Percentiles rank a stretch among this genome's conserved stretches.
phyloP scores from a whole-genome alignment of 2,797 vertebrate genomes.

The Gadopsis marmoratus region DNA sequence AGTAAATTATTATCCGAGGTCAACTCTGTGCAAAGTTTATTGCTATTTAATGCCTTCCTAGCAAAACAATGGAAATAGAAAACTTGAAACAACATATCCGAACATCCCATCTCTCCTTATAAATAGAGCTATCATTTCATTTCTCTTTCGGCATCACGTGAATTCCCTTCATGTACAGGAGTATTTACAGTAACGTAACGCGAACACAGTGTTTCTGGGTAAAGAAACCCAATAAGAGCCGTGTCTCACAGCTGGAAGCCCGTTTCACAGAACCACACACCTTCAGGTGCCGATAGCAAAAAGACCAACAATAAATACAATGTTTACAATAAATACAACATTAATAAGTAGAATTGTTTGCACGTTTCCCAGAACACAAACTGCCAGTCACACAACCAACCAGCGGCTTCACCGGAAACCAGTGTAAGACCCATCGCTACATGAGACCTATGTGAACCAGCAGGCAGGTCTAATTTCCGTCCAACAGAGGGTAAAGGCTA shows the following conservation, averaged over 20 bases:
- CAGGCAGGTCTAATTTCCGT: conserved; percentile 62
- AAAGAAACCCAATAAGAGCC: conserved; percentile 50
- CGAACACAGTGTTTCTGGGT: conserved; percentile 70
- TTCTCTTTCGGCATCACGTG: conserved; percentile 40
- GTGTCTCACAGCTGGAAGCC: conserved; percentile 72
- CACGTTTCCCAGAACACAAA: conserved; percentile 64
- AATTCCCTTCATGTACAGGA: conserved; percentile 45
- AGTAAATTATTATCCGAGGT: conserved; percentile 62
- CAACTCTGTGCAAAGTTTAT: conserved; percentile 78
- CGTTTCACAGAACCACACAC: conserved; percentile 67
- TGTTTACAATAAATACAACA: conserved; percentile 73
- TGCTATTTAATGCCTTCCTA: conserved; percentile 70
- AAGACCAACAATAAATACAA: conserved; percentile 61
- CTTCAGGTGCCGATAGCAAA: conserved; percentile 35
- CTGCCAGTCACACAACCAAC: conserved; percentile 69
- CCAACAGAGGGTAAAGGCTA: conserved; percentile 59
- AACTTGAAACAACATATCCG: conserved; percentile 22
- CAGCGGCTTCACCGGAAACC: conserved; percentile 73
- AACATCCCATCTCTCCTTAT: conserved; percentile 36
- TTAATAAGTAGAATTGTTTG: conserved; percentile 54
- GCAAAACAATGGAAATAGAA: conserved; percentile 60
- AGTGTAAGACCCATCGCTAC: conserved; percentile 62
- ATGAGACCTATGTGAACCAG: conserved; percentile 71
- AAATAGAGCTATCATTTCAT: conserved; percentile 60
- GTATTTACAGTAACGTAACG: conserved; percentile 68